Conservation (phyloP, 1,140 invertebrate species). For the Drosophila varians region DNA sequence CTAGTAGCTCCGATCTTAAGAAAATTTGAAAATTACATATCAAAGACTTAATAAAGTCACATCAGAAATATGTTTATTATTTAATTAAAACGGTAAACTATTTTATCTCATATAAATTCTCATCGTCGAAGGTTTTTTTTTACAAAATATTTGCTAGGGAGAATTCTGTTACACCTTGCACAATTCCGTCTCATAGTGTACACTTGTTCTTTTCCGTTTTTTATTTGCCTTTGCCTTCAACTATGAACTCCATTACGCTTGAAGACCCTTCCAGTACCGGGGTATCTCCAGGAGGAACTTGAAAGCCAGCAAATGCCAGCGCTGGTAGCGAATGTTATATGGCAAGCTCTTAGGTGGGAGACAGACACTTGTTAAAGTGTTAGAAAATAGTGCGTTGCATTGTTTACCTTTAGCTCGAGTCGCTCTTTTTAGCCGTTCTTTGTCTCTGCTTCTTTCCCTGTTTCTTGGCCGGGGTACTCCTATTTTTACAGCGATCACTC, state of each 20-base stretch:
- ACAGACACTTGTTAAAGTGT: slow-evolving; percentile 78
- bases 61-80: neutral
- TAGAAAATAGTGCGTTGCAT: slow-evolving; percentile 82
- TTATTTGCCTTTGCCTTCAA: slow-evolving; percentile 70
- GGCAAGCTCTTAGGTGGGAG: slow-evolving; percentile 27
- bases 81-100: neutral
- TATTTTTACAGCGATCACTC: slow-evolving; percentile 72
- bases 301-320: slow-evolving; percentile 52
- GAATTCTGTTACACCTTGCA: slow-evolving; percentile 18
- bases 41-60: no score
- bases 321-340: neutral
- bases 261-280: slow-evolving; percentile 55
- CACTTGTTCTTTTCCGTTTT: slow-evolving; percentile 48
- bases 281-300: slow-evolving; percentile 42
- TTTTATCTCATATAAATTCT: neutral
- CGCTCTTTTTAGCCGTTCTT: slow-evolving; percentile 35
- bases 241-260: slow-evolving; percentile 74
- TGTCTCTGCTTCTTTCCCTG: slow-evolving; percentile 50
- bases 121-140: no score
- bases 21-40: no score
- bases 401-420: slow-evolving; percentile 79
- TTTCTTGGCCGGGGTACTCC: slow-evolving; percentile 44
- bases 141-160: neutral
- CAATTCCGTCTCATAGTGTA: slow-evolving; percentile 24
- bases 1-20: neutral